A percentile compares a stretch with the other conserved stretches of the same genome.
Evolutionary conservation across 2,797 vertebrate species (phyloP).

Genomic region (Columba guinea): DNA sequence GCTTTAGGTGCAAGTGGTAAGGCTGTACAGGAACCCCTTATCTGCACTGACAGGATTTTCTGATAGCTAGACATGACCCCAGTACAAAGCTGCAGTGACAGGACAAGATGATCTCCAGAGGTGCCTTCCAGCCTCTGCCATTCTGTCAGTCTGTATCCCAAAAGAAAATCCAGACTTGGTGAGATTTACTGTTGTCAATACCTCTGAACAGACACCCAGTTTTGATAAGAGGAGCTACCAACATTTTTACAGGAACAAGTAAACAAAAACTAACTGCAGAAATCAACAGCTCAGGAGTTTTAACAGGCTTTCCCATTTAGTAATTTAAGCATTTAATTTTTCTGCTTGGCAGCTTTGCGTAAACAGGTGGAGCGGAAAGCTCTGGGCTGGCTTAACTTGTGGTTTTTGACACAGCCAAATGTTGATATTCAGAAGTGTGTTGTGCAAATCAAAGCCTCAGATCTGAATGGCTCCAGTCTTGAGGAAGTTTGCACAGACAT

Average conservation of each 20-base stretch:
- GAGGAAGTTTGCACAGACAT: conserved; percentile 41
- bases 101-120: neutral
- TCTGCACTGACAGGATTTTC: neutral
- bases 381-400: conserved; percentile 26
- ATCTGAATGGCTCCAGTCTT: conserved; percentile 26
- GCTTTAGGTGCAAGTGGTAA: accelerated
- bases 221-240: neutral
- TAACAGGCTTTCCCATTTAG: neutral
- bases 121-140: neutral
- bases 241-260: neutral
- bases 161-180: neutral
- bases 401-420: conserved; percentile 40
- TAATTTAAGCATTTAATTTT: conserved; percentile 21
- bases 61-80: neutral
- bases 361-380: conserved; percentile 57
- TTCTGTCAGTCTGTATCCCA: neutral
- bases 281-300: neutral
- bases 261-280: neutral
- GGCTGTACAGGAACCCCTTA: neutral
- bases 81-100: neutral
- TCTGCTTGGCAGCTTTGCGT: conserved; percentile 20
- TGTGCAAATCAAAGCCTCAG: conserved; percentile 29
- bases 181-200: neutral
- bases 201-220: neutral
- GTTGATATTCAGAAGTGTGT: conserved; percentile 39